Evolutionary conservation across 1,140 invertebrate genomes (phyloP).

Genomic region (Drosophila punjabiensis): DNA sequence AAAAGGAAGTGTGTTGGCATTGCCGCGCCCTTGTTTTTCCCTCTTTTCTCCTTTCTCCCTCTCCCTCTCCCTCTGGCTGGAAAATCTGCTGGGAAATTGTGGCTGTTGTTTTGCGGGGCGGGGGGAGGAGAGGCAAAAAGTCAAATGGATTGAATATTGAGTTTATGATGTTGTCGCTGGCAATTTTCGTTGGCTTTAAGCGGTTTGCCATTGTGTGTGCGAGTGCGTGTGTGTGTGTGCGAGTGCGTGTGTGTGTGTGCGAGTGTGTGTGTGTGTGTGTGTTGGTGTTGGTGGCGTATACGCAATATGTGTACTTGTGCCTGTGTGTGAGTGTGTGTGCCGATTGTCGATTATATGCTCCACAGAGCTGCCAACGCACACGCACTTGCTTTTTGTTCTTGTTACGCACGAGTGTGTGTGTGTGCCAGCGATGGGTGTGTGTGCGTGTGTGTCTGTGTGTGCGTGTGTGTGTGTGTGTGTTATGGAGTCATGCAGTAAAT

Average conservation of each 20-base stretch:
- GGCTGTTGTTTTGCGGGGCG: slow-evolving; percentile 6
- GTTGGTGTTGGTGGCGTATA: slow-evolving; percentile 62
- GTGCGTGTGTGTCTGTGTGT: neutral
- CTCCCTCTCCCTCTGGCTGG: neutral
- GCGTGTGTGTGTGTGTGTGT: slow-evolving; percentile 42
- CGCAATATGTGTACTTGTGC: slow-evolving; percentile 51
- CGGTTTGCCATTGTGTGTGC: slow-evolving; percentile 61
- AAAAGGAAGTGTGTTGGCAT: slow-evolving; percentile 28
- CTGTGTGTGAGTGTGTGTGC: slow-evolving; percentile 23
- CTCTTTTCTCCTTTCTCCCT: neutral
- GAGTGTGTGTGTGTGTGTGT: slow-evolving; percentile 17
- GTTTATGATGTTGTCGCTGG: slow-evolving; percentile 83
- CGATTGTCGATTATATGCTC: slow-evolving; percentile 81
- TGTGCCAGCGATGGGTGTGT: neutral
- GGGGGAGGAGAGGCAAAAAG: slow-evolving; percentile 59
- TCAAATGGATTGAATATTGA: slow-evolving; percentile 84
- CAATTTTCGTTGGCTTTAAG: slow-evolving; percentile 82
- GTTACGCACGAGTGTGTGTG: slow-evolving; percentile 2
- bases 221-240: no score
- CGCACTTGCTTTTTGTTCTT: slow-evolving; percentile 37
- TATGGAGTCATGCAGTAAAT: slow-evolving; percentile 81
- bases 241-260: no score
- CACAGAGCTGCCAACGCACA: slow-evolving; percentile 74
- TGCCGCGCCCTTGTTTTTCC: slow-evolving; percentile 10
- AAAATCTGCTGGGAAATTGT: slow-evolving; percentile 8